Conservation (phyloP, 1,140 invertebrate genomes). For the Aphaenogaster floridana region DNA sequence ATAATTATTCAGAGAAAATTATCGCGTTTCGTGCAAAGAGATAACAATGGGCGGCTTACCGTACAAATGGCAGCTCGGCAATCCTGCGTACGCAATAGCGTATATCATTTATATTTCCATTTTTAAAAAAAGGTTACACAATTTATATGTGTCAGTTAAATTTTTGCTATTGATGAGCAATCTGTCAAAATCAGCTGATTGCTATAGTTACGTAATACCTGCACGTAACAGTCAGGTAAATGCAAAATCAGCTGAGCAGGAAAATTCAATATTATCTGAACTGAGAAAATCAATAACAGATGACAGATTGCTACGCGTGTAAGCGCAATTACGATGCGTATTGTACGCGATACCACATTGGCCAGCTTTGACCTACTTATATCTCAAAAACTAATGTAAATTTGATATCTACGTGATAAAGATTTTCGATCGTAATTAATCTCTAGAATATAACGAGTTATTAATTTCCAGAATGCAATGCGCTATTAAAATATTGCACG, state of each 20-base stretch:
- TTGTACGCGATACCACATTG: not conserved
- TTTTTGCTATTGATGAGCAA: not conserved
- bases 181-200: not conserved
- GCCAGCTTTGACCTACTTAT: not conserved
- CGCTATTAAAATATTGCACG: not conserved
- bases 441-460: slow-evolving; percentile 11
- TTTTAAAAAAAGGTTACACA: not conserved
- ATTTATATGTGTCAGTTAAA: not conserved
- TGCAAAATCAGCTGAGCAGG: not conserved
- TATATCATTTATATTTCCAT: not conserved
- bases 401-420: not conserved
- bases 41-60: not conserved
- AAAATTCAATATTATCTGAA: slow-evolving; percentile 11
- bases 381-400: not conserved
- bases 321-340: not conserved
- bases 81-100: not conserved
- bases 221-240: not conserved
- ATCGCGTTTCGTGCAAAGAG: not conserved
- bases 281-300: slow-evolving; percentile 22
- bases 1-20: slow-evolving; percentile 11
- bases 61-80: not conserved
- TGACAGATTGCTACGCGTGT: not conserved
- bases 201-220: not conserved
- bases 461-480: slow-evolving; percentile 1
- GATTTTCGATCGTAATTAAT: slow-evolving; percentile 20